Base-by-base conservation (phyloP, 2,888 invertebrate species). In the Cistogaster globosa region DNA sequence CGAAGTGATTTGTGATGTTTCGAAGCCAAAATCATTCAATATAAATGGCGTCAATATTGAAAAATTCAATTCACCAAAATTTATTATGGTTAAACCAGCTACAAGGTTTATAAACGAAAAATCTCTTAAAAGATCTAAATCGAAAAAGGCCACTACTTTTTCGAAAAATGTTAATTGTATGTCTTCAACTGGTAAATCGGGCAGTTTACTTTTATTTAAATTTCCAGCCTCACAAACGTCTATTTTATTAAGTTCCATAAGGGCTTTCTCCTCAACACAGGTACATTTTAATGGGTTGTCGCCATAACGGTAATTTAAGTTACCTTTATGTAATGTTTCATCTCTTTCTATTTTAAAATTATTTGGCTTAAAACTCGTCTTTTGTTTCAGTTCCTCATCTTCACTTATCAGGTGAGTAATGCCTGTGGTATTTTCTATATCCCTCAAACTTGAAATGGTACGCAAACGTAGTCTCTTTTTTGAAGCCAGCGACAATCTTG, bases 1-100 rank as follows among this genome's bases (percentile, higher is more conserved):
- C 16, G 94, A 91, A 0, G 96, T 96, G 0, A 95, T 95, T 91
- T 96, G 90, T 3, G 89, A 60, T 0, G 89, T 91, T 3, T 92
- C 92, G 88, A 95, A 94, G 0, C 95, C 94, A 88, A 95, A 95
- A 88, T 96, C 96, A 20, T 93, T 94, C n/a, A 96, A 92, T 87
- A 96, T 95, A 86, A 96, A 96, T 0, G 96, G 96, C 0, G 96
- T 96, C 67, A 96, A 89, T 67, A 96, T 94, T 2, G 96, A 95
- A 90, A 96, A 96, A 90, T 96, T 96, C 8, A 96, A 88, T 90
- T 96, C 96, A 6, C 94, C 95, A 88, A 96, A 96, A 89, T 95
- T 95, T 0, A 96, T 96, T 53, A 96, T 92, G 0, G 95, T 96
- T 65, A 96, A 93, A 0, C 96, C 96, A 74, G 96, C 89, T 93